Conservation (phyloP, 2,797 vertebrate species). For the Melopsittacus undulatus region DNA sequence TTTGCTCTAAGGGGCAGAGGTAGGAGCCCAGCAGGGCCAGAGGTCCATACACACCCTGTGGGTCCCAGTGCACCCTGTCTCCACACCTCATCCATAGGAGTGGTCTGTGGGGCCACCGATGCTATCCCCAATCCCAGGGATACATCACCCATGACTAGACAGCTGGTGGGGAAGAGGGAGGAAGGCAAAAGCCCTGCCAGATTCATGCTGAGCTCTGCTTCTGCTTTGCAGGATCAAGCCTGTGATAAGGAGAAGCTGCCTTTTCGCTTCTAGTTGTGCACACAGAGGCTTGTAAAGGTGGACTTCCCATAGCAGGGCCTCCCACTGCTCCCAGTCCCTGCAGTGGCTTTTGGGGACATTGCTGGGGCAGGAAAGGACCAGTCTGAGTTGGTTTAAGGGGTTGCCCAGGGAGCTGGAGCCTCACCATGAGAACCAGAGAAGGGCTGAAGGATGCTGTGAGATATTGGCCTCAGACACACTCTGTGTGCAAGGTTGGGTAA, state of each 20-base stretch:
- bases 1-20: background rate
- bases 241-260: background rate
- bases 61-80: background rate
- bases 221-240: background rate
- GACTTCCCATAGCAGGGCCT: background rate
- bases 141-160: rapidly evolving
- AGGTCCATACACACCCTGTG: background rate
- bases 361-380: rapidly evolving
- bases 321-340: rapidly evolving
- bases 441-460: background rate
- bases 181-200: rapidly evolving
- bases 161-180: background rate
- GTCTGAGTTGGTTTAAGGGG: background rate
- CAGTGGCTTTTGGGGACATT: background rate
- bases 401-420: background rate
- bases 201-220: background rate
- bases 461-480: background rate
- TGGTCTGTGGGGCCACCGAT: rapidly evolving
- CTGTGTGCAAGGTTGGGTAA: background rate
- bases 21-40: background rate
- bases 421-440: background rate
- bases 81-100: too few species aligned
- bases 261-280: background rate
- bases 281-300: background rate
- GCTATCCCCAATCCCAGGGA: rapidly evolving